phyloP scores from a whole-genome alignment of 2,888 invertebrate species.

The Dicycla oo region DNA sequence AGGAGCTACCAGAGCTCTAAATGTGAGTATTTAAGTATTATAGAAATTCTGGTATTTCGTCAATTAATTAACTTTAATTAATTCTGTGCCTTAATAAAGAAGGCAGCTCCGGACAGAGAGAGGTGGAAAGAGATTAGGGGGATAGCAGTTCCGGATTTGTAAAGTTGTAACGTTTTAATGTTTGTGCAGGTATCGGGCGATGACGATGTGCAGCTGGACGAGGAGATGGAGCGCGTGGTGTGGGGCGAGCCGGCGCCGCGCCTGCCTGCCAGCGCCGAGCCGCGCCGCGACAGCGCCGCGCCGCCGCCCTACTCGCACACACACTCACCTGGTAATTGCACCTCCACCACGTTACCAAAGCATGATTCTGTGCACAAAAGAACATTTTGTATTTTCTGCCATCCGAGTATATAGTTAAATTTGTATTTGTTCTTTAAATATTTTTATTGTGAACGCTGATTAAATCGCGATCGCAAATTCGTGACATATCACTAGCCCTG shows the following conservation, averaged over 20 bases:
- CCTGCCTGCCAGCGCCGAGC: conserved; percentile 83
- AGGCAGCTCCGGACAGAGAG: too few relatives aligned
- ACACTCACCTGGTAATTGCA: conserved; percentile 9
- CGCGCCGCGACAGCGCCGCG: conserved; percentile 74
- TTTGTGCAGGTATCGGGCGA: conserved; percentile 74
- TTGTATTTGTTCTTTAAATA: background rate
- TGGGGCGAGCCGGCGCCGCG: conserved; percentile 92
- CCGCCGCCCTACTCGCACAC: conserved; percentile 66
- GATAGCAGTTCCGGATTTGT: background rate
- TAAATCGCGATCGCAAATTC: background rate
- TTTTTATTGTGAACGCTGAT: background rate
- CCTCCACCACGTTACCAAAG: background rate
- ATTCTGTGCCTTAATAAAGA: too few relatives aligned
- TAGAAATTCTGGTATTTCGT: too few relatives aligned
- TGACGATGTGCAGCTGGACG: conserved; percentile 94
- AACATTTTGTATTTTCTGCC: background rate
- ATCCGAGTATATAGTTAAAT: background rate
- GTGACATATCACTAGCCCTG: conserved; percentile 5
- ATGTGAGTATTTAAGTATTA: too few relatives aligned
- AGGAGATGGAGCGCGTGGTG: conserved; percentile 97
- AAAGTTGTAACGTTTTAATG: background rate
- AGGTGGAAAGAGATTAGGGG: too few relatives aligned
- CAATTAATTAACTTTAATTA: too few relatives aligned
- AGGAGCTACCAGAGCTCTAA: too few relatives aligned
- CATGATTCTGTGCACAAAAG: background rate